phyloP scores from a whole-genome alignment of 2,113 vertebrate species.

The Eulemur macaco region DNA sequence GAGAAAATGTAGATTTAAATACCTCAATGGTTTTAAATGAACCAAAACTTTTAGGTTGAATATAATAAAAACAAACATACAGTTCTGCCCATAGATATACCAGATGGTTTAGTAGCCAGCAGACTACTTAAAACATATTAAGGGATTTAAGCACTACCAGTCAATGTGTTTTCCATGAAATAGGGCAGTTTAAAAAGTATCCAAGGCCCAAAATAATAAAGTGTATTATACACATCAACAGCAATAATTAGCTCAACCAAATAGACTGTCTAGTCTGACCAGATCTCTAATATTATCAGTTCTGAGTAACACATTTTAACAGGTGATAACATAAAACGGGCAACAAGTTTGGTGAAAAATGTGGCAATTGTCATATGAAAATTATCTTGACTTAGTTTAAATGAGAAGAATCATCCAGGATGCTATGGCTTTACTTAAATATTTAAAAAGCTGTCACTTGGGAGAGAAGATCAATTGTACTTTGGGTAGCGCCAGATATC shows the following conservation, averaged over 20 bases:
- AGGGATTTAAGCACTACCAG: constrained; percentile 4
- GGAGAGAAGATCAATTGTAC: constrained; percentile 7
- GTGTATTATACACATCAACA: constrained; percentile 7
- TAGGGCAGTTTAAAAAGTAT: not conserved
- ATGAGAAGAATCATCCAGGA: not conserved
- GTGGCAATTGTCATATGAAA: not conserved
- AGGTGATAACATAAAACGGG: not conserved
- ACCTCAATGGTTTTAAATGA: constrained; percentile 16
- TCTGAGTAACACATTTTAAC: constrained; percentile 1
- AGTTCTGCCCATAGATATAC: not conserved
- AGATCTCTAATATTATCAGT: not conserved
- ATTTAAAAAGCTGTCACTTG: constrained; percentile 23
- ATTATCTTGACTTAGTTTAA: not conserved
- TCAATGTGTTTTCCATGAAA: not conserved
- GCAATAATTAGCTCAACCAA: constrained; percentile 16
- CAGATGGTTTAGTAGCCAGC: not conserved
- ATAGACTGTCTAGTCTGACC: not conserved
- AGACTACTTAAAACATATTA: constrained; percentile 30
- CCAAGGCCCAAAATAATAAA: constrained; percentile 2
- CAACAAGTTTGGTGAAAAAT: not conserved
- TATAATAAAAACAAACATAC: constrained; percentile 1
- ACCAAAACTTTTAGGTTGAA: constrained; percentile 4
- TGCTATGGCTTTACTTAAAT: not conserved
- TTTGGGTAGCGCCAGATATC: not conserved
- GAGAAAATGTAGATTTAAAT: constrained; percentile 18